Conservation (phyloP, 2,797 vertebrate genomes). For the Potorous gilbertii region DNA sequence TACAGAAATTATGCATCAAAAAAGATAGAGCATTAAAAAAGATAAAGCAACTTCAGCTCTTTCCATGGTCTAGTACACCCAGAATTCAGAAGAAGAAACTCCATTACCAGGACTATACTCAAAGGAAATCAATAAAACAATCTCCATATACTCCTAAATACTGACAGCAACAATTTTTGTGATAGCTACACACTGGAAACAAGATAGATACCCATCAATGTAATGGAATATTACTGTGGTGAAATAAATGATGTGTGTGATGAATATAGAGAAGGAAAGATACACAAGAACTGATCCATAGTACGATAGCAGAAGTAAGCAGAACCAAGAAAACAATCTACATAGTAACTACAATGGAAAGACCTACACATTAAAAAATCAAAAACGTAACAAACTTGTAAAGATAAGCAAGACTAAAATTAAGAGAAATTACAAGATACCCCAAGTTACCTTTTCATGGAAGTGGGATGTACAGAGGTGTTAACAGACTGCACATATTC, state of each 20-base stretch:
- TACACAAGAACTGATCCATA: background rate
- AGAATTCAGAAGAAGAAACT: background rate
- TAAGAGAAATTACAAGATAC: background rate
- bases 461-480: background rate
- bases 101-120: background rate
- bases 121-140: background rate
- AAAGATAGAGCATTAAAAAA: too few species aligned
- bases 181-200: background rate
- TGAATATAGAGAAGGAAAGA: background rate
- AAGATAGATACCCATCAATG: background rate
- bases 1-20: background rate
- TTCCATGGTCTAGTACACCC: background rate
- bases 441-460: background rate
- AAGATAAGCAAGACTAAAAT: background rate
- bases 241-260: background rate
- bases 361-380: background rate
- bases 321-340: background rate
- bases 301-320: background rate
- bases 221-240: background rate
- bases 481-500: background rate
- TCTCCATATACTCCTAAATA: background rate
- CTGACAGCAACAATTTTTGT: background rate
- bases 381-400: background rate
- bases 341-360: background rate
- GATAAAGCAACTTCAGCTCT: background rate